Evolutionary conservation across 2,113 vertebrate genomes (phyloP), one percentile per base, ranked within the genome.

Genomic region (Morone saxatilis): DNA sequence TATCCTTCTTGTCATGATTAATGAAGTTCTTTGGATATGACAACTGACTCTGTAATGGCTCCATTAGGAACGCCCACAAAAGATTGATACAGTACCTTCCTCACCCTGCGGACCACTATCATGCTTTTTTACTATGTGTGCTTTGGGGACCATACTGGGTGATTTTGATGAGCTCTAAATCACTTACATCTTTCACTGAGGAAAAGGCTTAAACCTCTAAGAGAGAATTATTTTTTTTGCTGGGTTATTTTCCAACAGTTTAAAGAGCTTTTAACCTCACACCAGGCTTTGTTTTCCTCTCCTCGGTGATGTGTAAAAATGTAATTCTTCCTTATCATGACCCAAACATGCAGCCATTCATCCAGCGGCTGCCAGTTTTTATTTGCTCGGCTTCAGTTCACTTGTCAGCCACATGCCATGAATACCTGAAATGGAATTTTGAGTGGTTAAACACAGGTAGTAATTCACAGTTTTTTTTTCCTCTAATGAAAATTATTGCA

Each of bases 261-360:
- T 92, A 92, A 81, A 83, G 85, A 80, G 89, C 88, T 85, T 89
- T 90, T 91, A 90, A 90, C 84, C 84, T 63, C 65, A 86, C 77
- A 76, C 78, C 71, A 68, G 72, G 81, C 90, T 89, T 93, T 93
- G 88, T 86, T 93, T 91, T 86, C 63, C 78, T 91, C 83, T 92
- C 85, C 81, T 90, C 87, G 78, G 90, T 77, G 90, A 78, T 80
- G 92, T 93, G 87, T 91, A 87, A 89, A 86, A 92, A 87, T 87
- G 81, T 88, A 90, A 92, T 91, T 95, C 89, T 92, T 85, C 78
- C 84, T 95, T 93, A 78, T 93, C 91, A 84, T 91, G 89, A 89
- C 85, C 85, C 65, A 86, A 91, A 91, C 87, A 90, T 87, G 79
- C 87, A 86, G 80, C 73, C 83, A 83, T 88, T 83, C 84, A 92